A percentile compares a stretch with the other conserved stretches of the same genome.
phyloP scores from a whole-genome alignment of 2,113 vertebrate genomes.

The Procavia capensis region DNA sequence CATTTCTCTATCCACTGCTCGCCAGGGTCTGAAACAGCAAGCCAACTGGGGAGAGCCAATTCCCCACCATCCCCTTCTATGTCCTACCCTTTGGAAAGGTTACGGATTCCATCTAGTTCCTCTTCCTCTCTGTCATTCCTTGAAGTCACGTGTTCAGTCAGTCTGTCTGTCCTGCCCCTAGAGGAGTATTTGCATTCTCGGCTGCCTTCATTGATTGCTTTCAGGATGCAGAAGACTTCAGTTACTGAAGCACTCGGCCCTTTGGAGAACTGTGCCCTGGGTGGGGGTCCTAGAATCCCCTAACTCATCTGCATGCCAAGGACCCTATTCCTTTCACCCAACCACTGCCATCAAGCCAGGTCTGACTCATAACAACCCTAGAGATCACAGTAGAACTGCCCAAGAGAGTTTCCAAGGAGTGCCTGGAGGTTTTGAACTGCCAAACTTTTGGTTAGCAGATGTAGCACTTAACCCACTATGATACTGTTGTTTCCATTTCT shows the following conservation, averaged over 20 bases:
- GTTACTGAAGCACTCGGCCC: background rate
- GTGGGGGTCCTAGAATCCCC: background rate
- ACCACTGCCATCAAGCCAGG: no score
- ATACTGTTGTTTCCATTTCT: no score
- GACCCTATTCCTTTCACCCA: background rate
- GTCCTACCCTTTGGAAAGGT: no score
- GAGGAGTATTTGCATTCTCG: background rate
- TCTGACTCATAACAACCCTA: no score
- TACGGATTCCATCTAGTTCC: no score
- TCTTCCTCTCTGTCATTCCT: background rate
- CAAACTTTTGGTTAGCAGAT: no score
- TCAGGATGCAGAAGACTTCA: background rate
- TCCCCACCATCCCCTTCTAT: background rate
- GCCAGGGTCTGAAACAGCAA: rapidly evolving
- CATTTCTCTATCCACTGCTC: background rate
- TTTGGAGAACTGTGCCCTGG: background rate
- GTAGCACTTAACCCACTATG: no score
- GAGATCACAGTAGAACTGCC: no score
- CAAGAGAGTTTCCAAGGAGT: no score
- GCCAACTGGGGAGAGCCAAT: background rate
- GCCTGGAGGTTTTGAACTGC: no score
- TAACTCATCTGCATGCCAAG: background rate
- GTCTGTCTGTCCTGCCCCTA: background rate
- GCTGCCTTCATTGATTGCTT: background rate
- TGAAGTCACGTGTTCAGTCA: background rate